These are phyloP conservation scores for Melinaea menophilus DNA, from an alignment of 2,888 invertebrate species.

Conservation along the genomic window DNA sequence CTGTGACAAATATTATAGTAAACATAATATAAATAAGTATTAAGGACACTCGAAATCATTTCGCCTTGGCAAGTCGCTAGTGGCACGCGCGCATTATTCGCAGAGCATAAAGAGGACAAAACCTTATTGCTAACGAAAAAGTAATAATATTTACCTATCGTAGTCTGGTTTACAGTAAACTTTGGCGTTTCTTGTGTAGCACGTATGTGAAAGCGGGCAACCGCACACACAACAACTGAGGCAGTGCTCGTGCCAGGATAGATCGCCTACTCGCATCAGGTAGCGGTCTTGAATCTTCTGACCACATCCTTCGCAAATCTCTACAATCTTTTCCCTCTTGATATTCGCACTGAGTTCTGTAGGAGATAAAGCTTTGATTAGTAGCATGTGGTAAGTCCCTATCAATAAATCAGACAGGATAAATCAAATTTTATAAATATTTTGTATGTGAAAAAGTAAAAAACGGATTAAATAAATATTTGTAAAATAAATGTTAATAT, in stretches of 20 bases:
- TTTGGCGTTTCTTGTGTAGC: slow-evolving; percentile 95
- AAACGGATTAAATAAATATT: too few species aligned
- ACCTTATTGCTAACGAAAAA: slow-evolving; percentile 3
- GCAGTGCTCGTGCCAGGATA: slow-evolving; percentile 98
- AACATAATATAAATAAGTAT: slow-evolving; percentile 13
- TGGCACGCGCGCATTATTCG: slow-evolving; percentile 33
- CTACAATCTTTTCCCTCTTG: slow-evolving; percentile 88
- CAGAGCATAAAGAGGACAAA: slow-evolving; percentile 18
- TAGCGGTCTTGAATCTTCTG: slow-evolving; percentile 97
- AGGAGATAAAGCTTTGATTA: slow-evolving; percentile 46
- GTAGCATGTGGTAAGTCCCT: slow-evolving; percentile 49
- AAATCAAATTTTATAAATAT: not conserved
- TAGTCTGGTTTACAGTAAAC: slow-evolving; percentile 98
- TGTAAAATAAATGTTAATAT: too few species aligned
- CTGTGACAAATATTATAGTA: slow-evolving; percentile 69
- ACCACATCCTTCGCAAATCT: slow-evolving; percentile 96
- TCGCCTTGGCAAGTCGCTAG: slow-evolving; percentile 45
- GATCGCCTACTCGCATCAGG: slow-evolving; percentile 95
- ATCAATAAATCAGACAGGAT: not conserved
- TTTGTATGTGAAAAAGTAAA: too few species aligned
- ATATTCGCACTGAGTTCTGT: slow-evolving; percentile 77
- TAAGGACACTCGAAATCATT: slow-evolving; percentile 37
- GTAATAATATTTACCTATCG: slow-evolving; percentile 84
- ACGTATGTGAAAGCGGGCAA: slow-evolving; percentile 92
- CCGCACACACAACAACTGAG: slow-evolving; percentile 97